Base-by-base conservation (phyloP, 2,888 invertebrate genomes). In the Tanytarsus gracilentus region DNA sequence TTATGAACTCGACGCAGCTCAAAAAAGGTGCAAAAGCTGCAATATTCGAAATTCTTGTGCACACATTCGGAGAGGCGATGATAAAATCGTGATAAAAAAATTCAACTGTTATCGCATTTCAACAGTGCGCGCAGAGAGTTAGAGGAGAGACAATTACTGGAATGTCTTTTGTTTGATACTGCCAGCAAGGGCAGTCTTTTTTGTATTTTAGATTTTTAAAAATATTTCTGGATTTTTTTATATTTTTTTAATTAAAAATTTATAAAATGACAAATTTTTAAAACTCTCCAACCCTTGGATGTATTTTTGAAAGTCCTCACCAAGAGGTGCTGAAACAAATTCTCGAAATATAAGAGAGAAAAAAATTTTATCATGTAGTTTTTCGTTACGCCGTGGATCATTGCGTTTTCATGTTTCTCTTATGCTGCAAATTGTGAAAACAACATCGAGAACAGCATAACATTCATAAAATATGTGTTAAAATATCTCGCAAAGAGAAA, bases 391-490 rank as follows among this genome's bases (percentile, higher is more conserved):
- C 33, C n/a, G 33, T 5, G 33, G 33, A 33, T 33, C 33, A 33
- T 33, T 33, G 33, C 33, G n/a, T 18, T 40, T 55, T 55, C 55
- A 48, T 58, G 58, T 58, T 56, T n/a, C n/a, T n/a, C n/a, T 53
- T 56, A 44, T 58, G 58, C 48, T 58, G 58, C 48, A 36, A 30
- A 36, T 58, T 44, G 44, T 44, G 44, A 26, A 48, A 48, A 58
- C 48, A 48, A 48, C 48, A n/a, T 48, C 25, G 58, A 29, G 21
- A 58, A 48, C 58, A 58, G 39, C 58, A 58, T 58, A 58, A 48
- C 44, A 58, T 33, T 27, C 58, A 58, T 29, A 48, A 48, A 39
- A 55, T 36, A 55, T 55, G 55, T 55, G 55, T 55, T 55, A 55
- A 55, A 48, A 58, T 14, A 29, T 23, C n/a, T n/a, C 8, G 21